phyloP scores from a whole-genome alignment of 2,113 vertebrate genomes.

The Chionomys nivalis region DNA sequence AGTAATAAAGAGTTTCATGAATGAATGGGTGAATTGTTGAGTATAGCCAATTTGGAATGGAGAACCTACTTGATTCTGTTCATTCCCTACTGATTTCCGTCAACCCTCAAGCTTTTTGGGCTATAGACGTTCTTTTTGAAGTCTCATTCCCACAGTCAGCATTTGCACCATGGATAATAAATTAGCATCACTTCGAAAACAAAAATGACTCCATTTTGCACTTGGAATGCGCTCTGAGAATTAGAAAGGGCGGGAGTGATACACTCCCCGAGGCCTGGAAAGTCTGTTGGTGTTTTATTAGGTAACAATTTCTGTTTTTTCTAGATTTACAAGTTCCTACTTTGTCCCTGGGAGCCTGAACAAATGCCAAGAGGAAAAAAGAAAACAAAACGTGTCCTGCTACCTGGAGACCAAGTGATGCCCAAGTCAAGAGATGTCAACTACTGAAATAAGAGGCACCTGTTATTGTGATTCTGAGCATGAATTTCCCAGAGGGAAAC shows the following conservation, averaged over 20 bases:
- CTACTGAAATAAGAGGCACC: conserved; percentile 17
- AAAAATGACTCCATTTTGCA: conserved; percentile 80
- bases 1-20: conserved; percentile 23
- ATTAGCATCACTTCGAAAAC: conserved; percentile 83
- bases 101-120: conserved; percentile 74
- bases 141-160: conserved; percentile 76
- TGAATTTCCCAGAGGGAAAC: conserved; percentile 15
- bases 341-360: conserved; percentile 61
- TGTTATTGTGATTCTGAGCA: not conserved
- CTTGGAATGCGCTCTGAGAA: conserved; percentile 78
- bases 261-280: conserved; percentile 77
- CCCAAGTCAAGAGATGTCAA: conserved; percentile 18
- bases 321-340: conserved; percentile 73
- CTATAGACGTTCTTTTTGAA: conserved; percentile 75
- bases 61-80: conserved; percentile 30
- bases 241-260: conserved; percentile 76
- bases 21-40: conserved; percentile 45
- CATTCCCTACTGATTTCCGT: conserved; percentile 53
- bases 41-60: not conserved
- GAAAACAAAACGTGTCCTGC: conserved; percentile 45
- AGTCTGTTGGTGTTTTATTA: conserved; percentile 79
- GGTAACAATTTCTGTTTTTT: conserved; percentile 78
- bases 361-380: conserved; percentile 61
- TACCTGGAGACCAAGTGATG: conserved; percentile 57
- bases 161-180: conserved; percentile 82